Evolutionary conservation across 2,113 vertebrate species (phyloP).

Genomic region (Psittacula cyanocephala): DNA sequence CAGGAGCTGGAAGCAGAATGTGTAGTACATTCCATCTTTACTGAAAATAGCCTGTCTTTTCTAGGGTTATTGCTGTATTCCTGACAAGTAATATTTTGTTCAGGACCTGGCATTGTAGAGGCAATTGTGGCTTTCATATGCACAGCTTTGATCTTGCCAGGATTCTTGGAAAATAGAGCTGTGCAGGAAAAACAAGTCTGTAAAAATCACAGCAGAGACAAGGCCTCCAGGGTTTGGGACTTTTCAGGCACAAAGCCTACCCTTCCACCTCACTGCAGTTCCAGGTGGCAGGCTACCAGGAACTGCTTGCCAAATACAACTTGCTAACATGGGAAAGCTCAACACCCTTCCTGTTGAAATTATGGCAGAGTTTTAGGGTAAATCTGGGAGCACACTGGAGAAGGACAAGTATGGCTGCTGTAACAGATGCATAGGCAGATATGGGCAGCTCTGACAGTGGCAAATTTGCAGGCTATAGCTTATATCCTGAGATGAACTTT

Average conservation of each 20-base stretch:
- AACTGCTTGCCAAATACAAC: slow-evolving; percentile 25
- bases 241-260: background rate
- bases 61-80: background rate
- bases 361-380: background rate
- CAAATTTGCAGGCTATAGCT: background rate
- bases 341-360: slow-evolving; percentile 14
- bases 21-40: background rate
- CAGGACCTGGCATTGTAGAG: background rate
- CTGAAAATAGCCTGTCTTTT: background rate
- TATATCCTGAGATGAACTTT: background rate
- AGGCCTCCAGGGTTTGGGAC: background rate
- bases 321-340: slow-evolving; percentile 8
- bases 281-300: slow-evolving; percentile 35
- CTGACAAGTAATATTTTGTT: background rate
- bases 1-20: background rate
- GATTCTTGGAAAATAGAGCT: slow-evolving; percentile 23
- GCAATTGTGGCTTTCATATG: background rate
- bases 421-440: background rate
- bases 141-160: slow-evolving; percentile 12
- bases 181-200: slow-evolving; percentile 15
- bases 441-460: background rate
- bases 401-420: background rate
- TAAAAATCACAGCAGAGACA: slow-evolving; percentile 17
- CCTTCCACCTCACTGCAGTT: slow-evolving; percentile 2
- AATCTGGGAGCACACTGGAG: background rate